These are phyloP conservation scores for Cromileptes altivelis DNA, from an alignment of 2,113 vertebrate species.

Conservation along the genomic window DNA sequence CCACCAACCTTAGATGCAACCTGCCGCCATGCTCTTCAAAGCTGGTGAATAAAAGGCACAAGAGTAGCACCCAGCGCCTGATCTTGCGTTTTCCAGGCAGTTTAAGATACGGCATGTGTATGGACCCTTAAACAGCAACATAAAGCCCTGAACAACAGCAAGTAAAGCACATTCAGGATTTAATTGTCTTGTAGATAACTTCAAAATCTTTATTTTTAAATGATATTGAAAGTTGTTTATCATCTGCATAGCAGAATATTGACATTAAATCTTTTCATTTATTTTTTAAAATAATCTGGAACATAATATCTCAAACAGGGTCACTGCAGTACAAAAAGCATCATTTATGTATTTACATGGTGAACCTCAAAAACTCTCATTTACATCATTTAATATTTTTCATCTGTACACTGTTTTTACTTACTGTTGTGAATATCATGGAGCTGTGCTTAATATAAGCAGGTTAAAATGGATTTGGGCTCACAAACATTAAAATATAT, in stretches of 20 bases:
- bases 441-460: constrained; percentile 81
- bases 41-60: no score
- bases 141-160: neutral
- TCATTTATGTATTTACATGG: constrained; percentile 60
- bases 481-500: constrained; percentile 30
- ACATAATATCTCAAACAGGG: neutral
- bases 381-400: constrained; percentile 75
- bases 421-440: constrained; percentile 24
- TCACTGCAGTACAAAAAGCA: constrained; percentile 28
- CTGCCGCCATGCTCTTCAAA: no score
- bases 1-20: no score
- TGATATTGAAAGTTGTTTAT: constrained; percentile 16
- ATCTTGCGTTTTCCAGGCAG: no score
- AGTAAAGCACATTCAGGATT: constrained; percentile 1
- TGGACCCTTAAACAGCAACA: neutral
- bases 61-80: no score
- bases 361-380: constrained; percentile 66
- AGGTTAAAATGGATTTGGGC: constrained; percentile 33
- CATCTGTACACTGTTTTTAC: constrained; percentile 8
- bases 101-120: no score
- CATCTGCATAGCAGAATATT: constrained; percentile 40
- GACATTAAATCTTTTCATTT: constrained; percentile 14
- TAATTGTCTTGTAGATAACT: constrained; percentile 1
- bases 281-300: constrained; percentile 23
- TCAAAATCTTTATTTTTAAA: constrained; percentile 17